Conservation (phyloP, 2,797 vertebrate genomes). For the Fratercula arctica region DNA sequence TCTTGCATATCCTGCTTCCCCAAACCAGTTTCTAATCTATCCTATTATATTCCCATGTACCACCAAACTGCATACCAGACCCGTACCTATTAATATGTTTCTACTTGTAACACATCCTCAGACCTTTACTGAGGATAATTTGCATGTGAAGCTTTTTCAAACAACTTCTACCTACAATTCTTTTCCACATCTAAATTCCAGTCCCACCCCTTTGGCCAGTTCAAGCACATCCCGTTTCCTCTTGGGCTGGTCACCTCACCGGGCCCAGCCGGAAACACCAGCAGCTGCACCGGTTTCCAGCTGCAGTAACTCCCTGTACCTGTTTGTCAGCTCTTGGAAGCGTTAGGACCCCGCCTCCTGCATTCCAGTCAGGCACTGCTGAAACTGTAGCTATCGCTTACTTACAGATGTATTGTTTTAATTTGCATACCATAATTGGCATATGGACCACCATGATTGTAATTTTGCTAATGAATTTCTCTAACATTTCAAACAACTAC, state of each 20-base stretch:
- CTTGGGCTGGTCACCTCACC: fast-evolving
- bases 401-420: not conserved
- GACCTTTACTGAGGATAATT: not conserved
- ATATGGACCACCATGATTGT: not conserved
- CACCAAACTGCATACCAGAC: not conserved
- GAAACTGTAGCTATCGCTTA: not conserved
- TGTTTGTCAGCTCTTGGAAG: not conserved
- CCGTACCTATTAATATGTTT: not conserved
- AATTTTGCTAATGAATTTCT: not conserved
- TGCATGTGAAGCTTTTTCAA: not conserved
- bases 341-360: not conserved
- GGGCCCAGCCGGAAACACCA: not conserved
- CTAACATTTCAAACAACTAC: not conserved
- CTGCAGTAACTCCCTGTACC: not conserved
- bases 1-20: not conserved
- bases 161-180: not conserved
- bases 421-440: not conserved
- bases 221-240: not conserved
- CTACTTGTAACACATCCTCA: not conserved
- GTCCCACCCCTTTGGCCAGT: not conserved
- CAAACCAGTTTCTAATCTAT: not conserved
- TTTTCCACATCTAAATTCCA: not conserved
- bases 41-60: not conserved
- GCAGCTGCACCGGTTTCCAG: not conserved
- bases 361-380: not conserved